Conservation (phyloP, 2,888 invertebrate genomes). For the Aromia moschata region DNA sequence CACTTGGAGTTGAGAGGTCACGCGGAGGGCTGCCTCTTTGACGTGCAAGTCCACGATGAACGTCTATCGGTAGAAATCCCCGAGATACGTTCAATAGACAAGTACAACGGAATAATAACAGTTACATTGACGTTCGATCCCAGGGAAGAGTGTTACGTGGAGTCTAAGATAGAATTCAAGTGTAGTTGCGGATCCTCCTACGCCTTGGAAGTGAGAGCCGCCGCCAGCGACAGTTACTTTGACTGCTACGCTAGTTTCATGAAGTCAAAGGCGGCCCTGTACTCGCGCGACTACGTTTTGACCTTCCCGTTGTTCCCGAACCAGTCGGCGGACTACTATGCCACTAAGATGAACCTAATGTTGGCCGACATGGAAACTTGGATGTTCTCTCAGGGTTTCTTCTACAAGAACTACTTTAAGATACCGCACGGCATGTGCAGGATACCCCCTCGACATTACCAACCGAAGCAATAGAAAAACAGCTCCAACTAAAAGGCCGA, state of each 20-base stretch:
- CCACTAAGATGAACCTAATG: constrained; percentile 48
- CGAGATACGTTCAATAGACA: neutral
- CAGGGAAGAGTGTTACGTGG: constrained; percentile 34
- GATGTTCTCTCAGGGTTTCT: constrained; percentile 58
- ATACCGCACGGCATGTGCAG: constrained; percentile 53
- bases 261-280: neutral
- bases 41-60: constrained; percentile 9
- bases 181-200: constrained; percentile 47
- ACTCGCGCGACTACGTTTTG: neutral
- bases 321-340: constrained; percentile 38
- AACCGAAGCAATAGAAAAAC: constrained; percentile 24
- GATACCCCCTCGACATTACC: no score
- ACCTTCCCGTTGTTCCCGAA: constrained; percentile 53
- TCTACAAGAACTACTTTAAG: constrained; percentile 43
- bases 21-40: constrained; percentile 36
- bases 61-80: constrained; percentile 10
- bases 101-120: neutral
- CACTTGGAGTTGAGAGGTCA: constrained; percentile 30
- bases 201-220: constrained; percentile 41
- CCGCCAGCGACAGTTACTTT: constrained; percentile 56
- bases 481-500: constrained; percentile 27
- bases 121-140: constrained; percentile 23
- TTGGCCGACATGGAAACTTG: constrained; percentile 59
- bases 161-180: constrained; percentile 33
- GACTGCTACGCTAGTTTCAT: constrained; percentile 48